phyloP scores from a whole-genome alignment of 2,797 vertebrate genomes.

The Fringilla coelebs region DNA sequence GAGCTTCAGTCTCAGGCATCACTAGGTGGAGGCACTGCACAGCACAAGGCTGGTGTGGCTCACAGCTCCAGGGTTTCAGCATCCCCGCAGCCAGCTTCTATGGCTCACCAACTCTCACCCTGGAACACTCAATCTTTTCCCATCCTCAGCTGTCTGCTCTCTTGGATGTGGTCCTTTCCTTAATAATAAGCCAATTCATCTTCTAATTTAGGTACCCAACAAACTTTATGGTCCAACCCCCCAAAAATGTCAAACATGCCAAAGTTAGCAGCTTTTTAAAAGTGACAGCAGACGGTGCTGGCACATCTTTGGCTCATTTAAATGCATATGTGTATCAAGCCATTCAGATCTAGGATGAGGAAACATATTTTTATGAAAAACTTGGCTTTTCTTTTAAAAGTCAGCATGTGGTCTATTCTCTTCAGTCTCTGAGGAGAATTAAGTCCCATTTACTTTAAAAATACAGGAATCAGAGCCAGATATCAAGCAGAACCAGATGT shows the following conservation, averaged over 20 bases:
- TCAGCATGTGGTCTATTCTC: slow-evolving; percentile 6
- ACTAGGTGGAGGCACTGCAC: not conserved
- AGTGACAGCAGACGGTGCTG: not conserved
- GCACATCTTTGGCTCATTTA: slow-evolving; percentile 21
- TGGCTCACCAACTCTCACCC: not conserved
- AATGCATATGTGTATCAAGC: not conserved
- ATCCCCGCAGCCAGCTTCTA: not conserved
- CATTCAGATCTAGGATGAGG: not conserved
- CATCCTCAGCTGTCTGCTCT: not conserved
- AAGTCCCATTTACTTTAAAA: not conserved
- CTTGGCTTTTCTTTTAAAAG: slow-evolving; percentile 35
- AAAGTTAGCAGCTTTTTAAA: not conserved
- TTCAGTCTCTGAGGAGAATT: slow-evolving; percentile 14
- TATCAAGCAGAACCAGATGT: slow-evolving; percentile 53
- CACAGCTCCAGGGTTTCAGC: fast-evolving
- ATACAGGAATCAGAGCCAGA: slow-evolving; percentile 20
- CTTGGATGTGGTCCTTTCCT: not conserved
- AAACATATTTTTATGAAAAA: slow-evolving; percentile 14
- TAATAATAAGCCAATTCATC: not conserved
- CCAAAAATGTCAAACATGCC: not conserved
- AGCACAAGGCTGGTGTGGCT: fast-evolving
- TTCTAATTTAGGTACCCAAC: not conserved
- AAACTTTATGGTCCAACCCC: not conserved
- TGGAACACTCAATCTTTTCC: not conserved
- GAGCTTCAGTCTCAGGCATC: not conserved